These are phyloP conservation scores for Bombyx mandarina DNA, from an alignment of 1,140 invertebrate genomes.

Conservation along the genomic window DNA sequence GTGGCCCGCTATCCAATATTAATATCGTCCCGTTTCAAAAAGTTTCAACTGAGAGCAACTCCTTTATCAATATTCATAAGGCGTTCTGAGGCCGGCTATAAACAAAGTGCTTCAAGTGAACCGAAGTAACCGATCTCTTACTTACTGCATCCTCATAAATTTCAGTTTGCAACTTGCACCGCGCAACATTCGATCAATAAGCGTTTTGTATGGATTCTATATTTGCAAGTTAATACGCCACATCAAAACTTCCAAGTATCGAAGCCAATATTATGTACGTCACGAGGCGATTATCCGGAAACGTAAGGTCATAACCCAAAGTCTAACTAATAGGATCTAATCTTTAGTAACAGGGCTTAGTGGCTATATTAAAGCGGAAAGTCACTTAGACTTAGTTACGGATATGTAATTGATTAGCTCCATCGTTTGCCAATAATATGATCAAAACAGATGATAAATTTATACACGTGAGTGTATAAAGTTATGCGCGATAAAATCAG, in stretches of 20 bases:
- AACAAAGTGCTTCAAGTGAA: constrained; percentile 45
- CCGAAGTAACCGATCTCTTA: constrained; percentile 51
- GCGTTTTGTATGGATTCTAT: constrained; percentile 66
- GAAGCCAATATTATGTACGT: constrained; percentile 50
- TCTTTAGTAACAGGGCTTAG: too few species aligned
- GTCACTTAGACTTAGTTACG: too few species aligned
- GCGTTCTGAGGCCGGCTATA: constrained; percentile 51
- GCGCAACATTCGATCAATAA: constrained; percentile 66
- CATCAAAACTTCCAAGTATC: constrained; percentile 54
- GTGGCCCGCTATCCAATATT: constrained; percentile 29
- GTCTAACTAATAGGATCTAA: too few species aligned
- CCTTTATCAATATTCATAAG: constrained; percentile 67
- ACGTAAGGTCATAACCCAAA: too few species aligned
- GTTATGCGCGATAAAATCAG: constrained; percentile 42
- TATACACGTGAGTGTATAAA: constrained; percentile 22
- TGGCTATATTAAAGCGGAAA: too few species aligned
- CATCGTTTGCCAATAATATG: constrained; percentile 22
- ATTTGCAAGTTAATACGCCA: constrained; percentile 65
- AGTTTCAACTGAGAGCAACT: constrained; percentile 43
- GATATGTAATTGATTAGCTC: constrained; percentile 7
- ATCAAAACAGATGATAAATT: constrained; percentile 20
- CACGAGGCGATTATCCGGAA: constrained; percentile 12
- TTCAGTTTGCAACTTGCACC: constrained; percentile 63
- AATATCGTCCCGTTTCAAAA: constrained; percentile 52
- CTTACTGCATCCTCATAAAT: constrained; percentile 59